phyloP scores from a whole-genome alignment of 2,888 invertebrate species.

The Pachymerium ferrugineum region DNA sequence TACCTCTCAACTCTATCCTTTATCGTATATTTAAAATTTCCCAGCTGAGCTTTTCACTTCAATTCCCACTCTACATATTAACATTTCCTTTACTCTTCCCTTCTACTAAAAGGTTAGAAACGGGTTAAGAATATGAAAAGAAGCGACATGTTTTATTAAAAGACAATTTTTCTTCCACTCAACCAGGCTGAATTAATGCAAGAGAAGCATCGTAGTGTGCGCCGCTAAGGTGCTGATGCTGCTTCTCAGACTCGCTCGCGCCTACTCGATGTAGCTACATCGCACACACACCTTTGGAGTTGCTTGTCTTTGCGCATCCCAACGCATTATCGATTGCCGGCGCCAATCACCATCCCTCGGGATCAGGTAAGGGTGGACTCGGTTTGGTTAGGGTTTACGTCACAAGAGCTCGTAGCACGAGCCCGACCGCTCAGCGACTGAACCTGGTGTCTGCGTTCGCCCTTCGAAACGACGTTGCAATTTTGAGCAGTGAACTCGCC shows the following conservation, averaged over 20 bases:
- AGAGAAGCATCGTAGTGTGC: too few relatives aligned
- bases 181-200: constrained; percentile 19
- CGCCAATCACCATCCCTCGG: constrained; percentile 15
- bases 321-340: constrained; percentile 24
- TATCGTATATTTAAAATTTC: too few relatives aligned
- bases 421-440: background rate
- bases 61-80: background rate
- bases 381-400: background rate
- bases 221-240: background rate
- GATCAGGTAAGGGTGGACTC: constrained; percentile 20
- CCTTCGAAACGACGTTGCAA: background rate
- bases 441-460: background rate
- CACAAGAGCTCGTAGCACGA: constrained; percentile 10
- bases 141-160: constrained; percentile 2
- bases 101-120: too few relatives aligned
- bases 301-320: constrained; percentile 17
- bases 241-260: too few relatives aligned
- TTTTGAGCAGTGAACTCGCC: background rate
- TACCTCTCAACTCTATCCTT: too few relatives aligned
- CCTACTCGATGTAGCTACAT: background rate
- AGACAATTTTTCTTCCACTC: background rate
- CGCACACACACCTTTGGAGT: background rate
- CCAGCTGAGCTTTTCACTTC: too few relatives aligned
- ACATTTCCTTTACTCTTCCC: background rate
- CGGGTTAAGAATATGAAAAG: background rate